These are phyloP conservation scores for Melanaphis sacchari DNA, from an alignment of 1,140 invertebrate species.

Conservation along the genomic window DNA sequence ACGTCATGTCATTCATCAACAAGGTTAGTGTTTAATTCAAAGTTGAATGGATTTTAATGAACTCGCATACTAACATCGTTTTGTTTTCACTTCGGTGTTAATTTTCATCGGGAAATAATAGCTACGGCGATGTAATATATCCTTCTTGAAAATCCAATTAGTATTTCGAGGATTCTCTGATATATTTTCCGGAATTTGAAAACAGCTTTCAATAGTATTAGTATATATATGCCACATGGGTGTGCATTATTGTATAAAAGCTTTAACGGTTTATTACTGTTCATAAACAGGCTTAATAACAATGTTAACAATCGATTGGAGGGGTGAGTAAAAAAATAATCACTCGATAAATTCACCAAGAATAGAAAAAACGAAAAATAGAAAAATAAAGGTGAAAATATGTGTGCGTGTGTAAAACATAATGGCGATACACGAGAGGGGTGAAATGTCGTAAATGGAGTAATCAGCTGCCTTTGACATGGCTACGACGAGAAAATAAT, in stretches of 20 bases:
- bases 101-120: neutral
- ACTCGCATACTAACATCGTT: neutral
- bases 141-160: neutral
- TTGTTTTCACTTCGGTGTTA: neutral
- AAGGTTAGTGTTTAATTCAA: constrained; percentile 47
- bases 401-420: constrained; percentile 20
- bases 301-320: neutral
- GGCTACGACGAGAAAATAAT: constrained; percentile 22
- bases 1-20: constrained; percentile 55
- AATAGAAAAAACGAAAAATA: constrained; percentile 7
- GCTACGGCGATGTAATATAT: neutral
- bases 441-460: constrained; percentile 46
- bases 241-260: neutral
- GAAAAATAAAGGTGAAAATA: neutral
- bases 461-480: constrained; percentile 22
- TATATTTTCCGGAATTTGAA: neutral
- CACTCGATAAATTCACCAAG: neutral
- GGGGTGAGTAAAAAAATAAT: neutral
- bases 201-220: constrained; percentile 21
- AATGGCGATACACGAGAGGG: neutral
- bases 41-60: constrained; percentile 41
- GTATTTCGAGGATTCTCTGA: neutral
- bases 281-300: neutral
- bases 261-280: neutral
- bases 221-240: neutral